A percentile compares a stretch with the other conserved stretches of the same genome.
phyloP scores from a whole-genome alignment of 2,797 vertebrate genomes.

The Danio kyathit region DNA sequence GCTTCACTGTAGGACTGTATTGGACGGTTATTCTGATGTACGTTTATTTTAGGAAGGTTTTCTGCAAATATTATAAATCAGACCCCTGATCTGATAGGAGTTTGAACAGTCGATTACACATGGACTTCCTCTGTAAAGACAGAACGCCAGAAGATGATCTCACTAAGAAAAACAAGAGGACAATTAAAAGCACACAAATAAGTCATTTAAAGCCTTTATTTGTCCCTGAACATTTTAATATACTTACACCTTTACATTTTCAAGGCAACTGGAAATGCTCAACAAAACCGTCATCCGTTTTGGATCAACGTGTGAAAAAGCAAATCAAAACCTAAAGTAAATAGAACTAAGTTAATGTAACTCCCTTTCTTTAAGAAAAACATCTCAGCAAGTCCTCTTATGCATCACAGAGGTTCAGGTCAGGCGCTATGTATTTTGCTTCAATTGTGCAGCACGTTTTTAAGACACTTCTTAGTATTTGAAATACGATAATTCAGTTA shows the following conservation, averaged over 20 bases:
- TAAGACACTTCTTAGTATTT: conserved; percentile 48
- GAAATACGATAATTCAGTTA: conserved; percentile 5
- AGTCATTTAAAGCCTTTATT: conserved; percentile 21
- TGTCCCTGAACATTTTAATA: conserved; percentile 67
- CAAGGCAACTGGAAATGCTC: conserved; percentile 65
- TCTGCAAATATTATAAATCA: not conserved
- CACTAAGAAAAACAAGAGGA: not conserved
- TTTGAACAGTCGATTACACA: not conserved
- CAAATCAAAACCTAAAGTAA: not conserved
- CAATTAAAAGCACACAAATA: not conserved
- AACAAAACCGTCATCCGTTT: conserved; percentile 54
- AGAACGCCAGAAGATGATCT: not conserved
- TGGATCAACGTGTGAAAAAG: conserved; percentile 22
- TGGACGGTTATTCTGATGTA: too few relatives aligned
- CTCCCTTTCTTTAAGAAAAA: conserved; percentile 7
- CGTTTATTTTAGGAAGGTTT: too few relatives aligned
- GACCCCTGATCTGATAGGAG: conserved; percentile 1
- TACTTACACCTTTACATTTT: conserved; percentile 40
- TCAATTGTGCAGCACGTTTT: conserved; percentile 52
- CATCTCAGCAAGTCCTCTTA: not conserved
- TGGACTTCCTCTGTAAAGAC: conserved; percentile 2
- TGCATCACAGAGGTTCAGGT: conserved; percentile 73
- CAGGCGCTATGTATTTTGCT: conserved; percentile 70
- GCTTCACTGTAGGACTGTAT: too few relatives aligned
- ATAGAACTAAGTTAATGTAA: conserved; percentile 19